These are phyloP conservation scores for Lethenteron camtschaticum DNA, from an alignment of 2,113 vertebrate species.

Conservation along the genomic window DNA sequence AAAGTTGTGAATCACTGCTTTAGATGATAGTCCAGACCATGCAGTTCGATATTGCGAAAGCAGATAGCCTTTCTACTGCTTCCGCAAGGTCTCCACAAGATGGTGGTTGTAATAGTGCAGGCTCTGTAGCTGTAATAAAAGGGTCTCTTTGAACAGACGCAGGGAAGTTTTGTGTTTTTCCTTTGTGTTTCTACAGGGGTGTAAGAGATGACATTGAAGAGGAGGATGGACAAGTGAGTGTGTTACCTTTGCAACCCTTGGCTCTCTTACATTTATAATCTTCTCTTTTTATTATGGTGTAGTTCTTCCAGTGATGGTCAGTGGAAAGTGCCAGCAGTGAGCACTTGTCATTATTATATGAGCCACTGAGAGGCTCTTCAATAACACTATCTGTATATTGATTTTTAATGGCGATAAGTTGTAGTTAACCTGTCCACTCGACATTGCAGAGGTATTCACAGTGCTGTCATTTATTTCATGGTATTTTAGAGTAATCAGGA, in stretches of 20 bases:
- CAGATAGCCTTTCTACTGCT: no score
- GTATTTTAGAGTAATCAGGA: conserved; percentile 10
- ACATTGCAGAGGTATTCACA: not conserved
- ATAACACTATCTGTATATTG: not conserved
- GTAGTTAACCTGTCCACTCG: not conserved
- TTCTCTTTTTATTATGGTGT: not conserved
- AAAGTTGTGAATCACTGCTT: no score
- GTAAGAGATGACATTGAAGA: conserved; percentile 99
- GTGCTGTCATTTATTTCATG: conserved; percentile 12
- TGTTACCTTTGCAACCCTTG: conserved; percentile 19
- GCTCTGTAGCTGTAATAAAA: conserved; percentile 28
- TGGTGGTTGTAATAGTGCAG: conserved; percentile 28
- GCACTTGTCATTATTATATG: no score
- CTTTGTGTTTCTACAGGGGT: conserved; percentile 98
- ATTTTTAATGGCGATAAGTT: not conserved
- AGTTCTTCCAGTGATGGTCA: conserved; percentile 15
- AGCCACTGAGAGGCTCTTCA: no score
- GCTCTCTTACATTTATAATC: conserved; percentile 12
- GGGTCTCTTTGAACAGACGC: conserved; percentile 47
- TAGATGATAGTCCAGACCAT: no score
- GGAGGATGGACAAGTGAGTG: conserved; percentile 99
- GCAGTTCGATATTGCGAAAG: no score
- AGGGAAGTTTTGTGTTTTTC: conserved; percentile 99
- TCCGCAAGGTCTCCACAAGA: no score
- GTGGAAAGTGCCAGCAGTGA: no score